These are phyloP conservation scores for Cabera pusaria DNA, from an alignment of 2,888 invertebrate species.

Conservation along the genomic window DNA sequence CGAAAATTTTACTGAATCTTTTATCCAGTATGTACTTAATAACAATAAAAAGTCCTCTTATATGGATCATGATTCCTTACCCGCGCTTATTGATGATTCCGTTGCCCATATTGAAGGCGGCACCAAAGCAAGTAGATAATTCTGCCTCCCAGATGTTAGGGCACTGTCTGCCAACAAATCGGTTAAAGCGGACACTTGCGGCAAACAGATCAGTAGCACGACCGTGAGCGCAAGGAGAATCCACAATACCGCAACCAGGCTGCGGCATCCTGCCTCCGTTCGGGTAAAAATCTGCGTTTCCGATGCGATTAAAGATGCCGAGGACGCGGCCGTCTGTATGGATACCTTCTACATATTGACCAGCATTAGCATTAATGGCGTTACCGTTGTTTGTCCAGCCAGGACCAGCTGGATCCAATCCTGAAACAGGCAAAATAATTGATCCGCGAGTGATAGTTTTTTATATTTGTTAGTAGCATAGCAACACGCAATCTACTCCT, in stretches of 20 bases:
- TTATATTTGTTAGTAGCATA: too few species aligned
- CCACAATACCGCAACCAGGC: conserved; percentile 53
- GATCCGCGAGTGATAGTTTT: too few species aligned
- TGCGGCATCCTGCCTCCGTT: conserved; percentile 58
- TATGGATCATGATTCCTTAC: too few species aligned
- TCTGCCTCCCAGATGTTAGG: conserved; percentile 4
- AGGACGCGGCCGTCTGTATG: conserved; percentile 58
- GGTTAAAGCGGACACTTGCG: conserved; percentile 48
- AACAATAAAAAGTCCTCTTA: too few species aligned
- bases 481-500: too few species aligned
- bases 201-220: conserved; percentile 52
- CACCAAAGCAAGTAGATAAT: conserved; percentile 6
- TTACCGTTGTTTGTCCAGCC: conserved; percentile 44
- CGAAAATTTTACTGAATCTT: too few species aligned
- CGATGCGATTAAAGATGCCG: conserved; percentile 50
- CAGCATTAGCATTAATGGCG: conserved; percentile 42
- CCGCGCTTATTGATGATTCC: conserved; percentile 8
- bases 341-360: conserved; percentile 57
- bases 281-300: conserved; percentile 56
- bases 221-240: conserved; percentile 53
- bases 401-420: conserved; percentile 63
- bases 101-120: conserved; percentile 7
- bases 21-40: too few species aligned
- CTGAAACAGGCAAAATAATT: too few species aligned
- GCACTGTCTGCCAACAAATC: conserved; percentile 41